phyloP scores from a whole-genome alignment of 2,797 vertebrate species.

The Pagetopsis macropterus region DNA sequence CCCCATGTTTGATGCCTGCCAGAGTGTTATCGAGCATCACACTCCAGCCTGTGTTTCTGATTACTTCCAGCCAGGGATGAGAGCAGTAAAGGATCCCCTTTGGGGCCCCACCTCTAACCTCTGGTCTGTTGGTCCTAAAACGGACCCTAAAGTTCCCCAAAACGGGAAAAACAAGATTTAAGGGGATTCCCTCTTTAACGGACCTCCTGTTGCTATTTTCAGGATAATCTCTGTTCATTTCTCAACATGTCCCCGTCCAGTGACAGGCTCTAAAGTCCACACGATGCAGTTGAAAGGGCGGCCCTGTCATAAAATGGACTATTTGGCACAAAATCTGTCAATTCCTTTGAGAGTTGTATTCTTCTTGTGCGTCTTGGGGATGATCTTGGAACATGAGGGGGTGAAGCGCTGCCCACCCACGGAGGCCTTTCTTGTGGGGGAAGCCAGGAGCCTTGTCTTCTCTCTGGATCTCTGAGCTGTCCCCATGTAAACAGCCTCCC shows the following conservation, averaged over 20 bases:
- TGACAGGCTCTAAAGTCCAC: constrained; percentile 62
- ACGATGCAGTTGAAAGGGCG: constrained; percentile 56
- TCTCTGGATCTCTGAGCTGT: constrained; percentile 74
- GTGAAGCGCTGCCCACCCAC: constrained; percentile 82
- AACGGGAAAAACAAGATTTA: constrained; percentile 44
- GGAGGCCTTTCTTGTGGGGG: constrained; percentile 64
- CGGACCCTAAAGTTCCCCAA: constrained; percentile 24
- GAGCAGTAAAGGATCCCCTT: constrained; percentile 25
- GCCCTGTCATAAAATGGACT: constrained; percentile 70
- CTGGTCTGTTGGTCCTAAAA: constrained; percentile 41
- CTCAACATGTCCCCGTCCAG: constrained; percentile 64
- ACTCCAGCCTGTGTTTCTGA: constrained; percentile 55
- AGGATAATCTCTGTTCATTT: constrained; percentile 54
- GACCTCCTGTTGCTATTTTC: constrained; percentile 55
- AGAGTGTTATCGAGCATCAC: constrained; percentile 22
- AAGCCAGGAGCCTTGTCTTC: constrained; percentile 74
- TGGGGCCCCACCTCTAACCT: constrained; percentile 36
- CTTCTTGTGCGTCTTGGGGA: constrained; percentile 57
- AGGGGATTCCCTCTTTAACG: constrained; percentile 48
- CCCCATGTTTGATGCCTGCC: not conserved
- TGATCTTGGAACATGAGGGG: constrained; percentile 63
- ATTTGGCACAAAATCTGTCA: constrained; percentile 81
- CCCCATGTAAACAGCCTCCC: constrained; percentile 83
- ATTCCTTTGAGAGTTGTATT: constrained; percentile 61
- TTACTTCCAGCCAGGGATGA: constrained; percentile 40